Conservation (phyloP, 2,113 vertebrate species). For the Archilochus colubris region DNA sequence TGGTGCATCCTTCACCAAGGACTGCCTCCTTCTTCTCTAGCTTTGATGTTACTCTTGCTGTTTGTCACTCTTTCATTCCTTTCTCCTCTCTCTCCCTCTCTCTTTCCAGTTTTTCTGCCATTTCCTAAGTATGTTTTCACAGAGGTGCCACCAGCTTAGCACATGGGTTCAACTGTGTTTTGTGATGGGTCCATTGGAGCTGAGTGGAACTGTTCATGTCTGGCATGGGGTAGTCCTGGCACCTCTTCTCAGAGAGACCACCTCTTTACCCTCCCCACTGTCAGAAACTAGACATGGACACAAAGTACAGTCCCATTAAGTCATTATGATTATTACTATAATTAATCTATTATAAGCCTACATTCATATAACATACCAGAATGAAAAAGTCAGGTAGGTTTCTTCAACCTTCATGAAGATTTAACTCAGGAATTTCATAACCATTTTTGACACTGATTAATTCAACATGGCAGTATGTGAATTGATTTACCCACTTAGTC, state of each 20-base stretch:
- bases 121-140: background rate
- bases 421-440: background rate
- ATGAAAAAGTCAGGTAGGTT: background rate
- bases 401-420: background rate
- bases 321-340: background rate
- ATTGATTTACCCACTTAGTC: background rate
- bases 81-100: background rate
- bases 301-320: background rate
- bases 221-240: fast-evolving
- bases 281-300: background rate
- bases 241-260: background rate
- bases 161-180: background rate
- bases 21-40: background rate
- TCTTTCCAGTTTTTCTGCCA: background rate
- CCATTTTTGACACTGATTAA: background rate
- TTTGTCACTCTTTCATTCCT: background rate
- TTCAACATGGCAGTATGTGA: background rate
- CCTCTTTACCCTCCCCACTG: background rate
- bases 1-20: background rate
- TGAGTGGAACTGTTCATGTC: background rate
- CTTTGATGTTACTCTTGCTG: background rate
- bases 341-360: background rate
- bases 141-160: background rate
- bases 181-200: background rate
- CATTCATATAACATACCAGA: background rate